phyloP scores from a whole-genome alignment of 2,797 vertebrate genomes.

The Cirrhinus mrigala region DNA sequence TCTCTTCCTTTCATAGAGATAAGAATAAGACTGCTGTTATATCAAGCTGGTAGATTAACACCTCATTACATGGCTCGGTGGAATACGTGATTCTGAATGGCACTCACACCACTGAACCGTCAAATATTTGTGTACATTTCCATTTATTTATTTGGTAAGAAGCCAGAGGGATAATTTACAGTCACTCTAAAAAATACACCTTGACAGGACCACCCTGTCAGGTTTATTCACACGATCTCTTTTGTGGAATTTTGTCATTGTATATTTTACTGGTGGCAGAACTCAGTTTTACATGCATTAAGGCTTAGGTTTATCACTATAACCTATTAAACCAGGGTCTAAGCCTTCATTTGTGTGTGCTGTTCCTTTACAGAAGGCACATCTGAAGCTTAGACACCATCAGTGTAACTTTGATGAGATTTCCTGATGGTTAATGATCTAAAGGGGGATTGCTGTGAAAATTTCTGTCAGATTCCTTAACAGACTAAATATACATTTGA shows the following conservation, averaged over 20 bases:
- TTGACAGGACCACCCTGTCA: neutral
- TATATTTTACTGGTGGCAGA: neutral
- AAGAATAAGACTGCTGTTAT: neutral
- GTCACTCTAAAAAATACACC: neutral
- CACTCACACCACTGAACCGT: neutral
- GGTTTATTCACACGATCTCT: neutral
- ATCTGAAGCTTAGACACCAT: neutral
- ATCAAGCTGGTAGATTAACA: neutral
- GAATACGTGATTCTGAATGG: neutral
- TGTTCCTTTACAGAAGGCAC: neutral
- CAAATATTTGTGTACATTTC: neutral
- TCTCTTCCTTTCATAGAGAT: neutral
- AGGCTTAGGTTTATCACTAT: neutral
- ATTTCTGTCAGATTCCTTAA: constrained; percentile 3
- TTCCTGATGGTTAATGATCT: neutral
- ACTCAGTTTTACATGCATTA: neutral
- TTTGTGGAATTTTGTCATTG: neutral
- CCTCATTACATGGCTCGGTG: neutral
- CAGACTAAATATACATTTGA: neutral
- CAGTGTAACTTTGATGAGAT: neutral
- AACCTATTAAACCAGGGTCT: neutral
- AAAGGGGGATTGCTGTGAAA: neutral
- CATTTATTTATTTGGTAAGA: neutral
- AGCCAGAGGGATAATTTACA: neutral
- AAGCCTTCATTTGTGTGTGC: neutral